Evolutionary conservation across 2,888 invertebrate species (phyloP), one percentile per base, ranked within the genome.

Genomic region (Drosophila mercatorum): DNA sequence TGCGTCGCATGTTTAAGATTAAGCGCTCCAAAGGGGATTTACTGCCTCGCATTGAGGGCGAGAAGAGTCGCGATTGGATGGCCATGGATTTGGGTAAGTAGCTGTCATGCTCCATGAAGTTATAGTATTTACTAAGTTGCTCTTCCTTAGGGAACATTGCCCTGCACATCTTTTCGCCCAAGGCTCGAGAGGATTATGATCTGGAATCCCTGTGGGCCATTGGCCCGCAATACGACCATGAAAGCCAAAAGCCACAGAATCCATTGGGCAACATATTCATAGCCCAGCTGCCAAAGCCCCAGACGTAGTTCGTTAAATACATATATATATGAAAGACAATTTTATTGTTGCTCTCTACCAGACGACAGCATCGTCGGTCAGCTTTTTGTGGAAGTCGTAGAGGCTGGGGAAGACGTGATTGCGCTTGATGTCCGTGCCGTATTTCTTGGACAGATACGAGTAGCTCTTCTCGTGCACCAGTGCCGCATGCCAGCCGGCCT

Each of bases 141-240:
- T 17, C 3, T 44, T 22, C 22, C 22, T 28, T 93, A 97, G 98
- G 97, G 72, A 98, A 98, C 91, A 98, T 98, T 85, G 97, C 97
- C 5, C 93, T 99, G 40, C 98, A 99, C 90, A 95, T 99, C 79
- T 97, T 98, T 92, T 95, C 96, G 38, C 94, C 94, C 12, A 94
- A 95, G 78, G 94, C 95, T 2, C 94, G 99, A 80, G 92, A 94
- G 75, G 90, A 93, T 7, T 98, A 98, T 92, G 98, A 98, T 93
- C 94, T 99, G 75, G 99, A 99, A 92, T 96, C 96, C 0, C 93
- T 99, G 41, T 99, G 98, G 99, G 94, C 97, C 44, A 95, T 98
- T 22, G 98, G 98, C 2, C 93, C 95, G 0, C 94, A 97, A 88
- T 97, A 94, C 94, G 98, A 98, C 92, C 94, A 95, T 49, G 94